Conservation (phyloP, 2,888 invertebrate genomes). For the Parnassius glacialis region DNA sequence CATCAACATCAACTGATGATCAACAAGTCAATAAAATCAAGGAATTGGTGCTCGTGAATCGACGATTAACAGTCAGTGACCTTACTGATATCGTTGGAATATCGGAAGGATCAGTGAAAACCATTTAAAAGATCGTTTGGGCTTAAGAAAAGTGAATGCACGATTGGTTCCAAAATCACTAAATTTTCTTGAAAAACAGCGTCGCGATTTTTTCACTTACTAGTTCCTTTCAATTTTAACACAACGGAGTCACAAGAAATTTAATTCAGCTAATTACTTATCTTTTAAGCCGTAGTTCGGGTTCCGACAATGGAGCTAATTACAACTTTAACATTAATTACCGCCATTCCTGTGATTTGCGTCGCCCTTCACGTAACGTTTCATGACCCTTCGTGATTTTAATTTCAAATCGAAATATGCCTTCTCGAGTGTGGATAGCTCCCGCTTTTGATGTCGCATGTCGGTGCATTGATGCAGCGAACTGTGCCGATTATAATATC, state of each 20-base stretch:
- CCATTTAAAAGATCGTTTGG: too few relatives aligned
- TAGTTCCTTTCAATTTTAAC: neutral
- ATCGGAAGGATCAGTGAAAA: too few relatives aligned
- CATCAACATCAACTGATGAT: too few relatives aligned
- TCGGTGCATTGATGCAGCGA: neutral
- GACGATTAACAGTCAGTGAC: too few relatives aligned
- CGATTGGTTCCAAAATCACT: too few relatives aligned
- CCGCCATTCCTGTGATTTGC: conserved; percentile 2
- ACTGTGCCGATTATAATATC: neutral
- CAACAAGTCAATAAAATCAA: too few relatives aligned
- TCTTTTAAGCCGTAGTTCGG: neutral
- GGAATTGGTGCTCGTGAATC: too few relatives aligned
- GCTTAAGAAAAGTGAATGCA: too few relatives aligned
- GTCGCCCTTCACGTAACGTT: conserved; percentile 7
- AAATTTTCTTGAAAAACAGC: too few relatives aligned
- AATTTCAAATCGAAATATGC: conserved; percentile 8
- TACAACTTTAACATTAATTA: conserved; percentile 20
- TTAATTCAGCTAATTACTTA: neutral
- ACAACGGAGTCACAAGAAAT: neutral
- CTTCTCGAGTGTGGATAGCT: neutral
- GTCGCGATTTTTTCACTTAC: neutral
- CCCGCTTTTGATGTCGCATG: neutral
- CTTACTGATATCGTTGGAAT: too few relatives aligned
- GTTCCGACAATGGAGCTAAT: conserved; percentile 6
- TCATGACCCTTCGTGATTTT: conserved; percentile 14